A percentile compares a stretch with the other conserved stretches of the same genome.
Conservation (phyloP, 1,140 invertebrate genomes). For the Metopolophium dirhodum region DNA sequence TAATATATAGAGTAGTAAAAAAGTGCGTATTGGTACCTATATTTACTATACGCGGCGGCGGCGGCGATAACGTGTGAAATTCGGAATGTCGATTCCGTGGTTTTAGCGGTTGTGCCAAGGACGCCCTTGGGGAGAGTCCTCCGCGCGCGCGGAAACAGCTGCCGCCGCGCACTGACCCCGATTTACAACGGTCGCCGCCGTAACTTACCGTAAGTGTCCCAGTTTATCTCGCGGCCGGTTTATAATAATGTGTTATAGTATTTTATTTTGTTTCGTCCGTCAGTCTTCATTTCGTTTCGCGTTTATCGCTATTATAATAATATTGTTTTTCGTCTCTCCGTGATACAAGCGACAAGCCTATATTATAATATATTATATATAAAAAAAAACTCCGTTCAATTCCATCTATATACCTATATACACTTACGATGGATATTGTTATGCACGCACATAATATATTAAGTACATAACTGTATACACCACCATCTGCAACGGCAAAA, state of each 20-base stretch:
- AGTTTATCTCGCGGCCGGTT: background rate
- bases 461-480: background rate
- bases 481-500: background rate
- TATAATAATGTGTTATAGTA: background rate
- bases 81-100: background rate
- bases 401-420: background rate
- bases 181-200: background rate
- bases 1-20: background rate
- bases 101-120: conserved; percentile 34
- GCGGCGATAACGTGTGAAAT: background rate
- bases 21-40: background rate
- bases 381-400: background rate
- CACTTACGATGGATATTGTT: background rate
- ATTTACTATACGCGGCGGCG: background rate
- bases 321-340: background rate
- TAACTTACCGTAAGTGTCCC: conserved; percentile 45
- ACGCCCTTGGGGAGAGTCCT: background rate
- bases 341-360: too few relatives aligned
- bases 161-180: background rate
- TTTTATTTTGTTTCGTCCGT: background rate
- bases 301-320: background rate
- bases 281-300: background rate
- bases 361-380: background rate
- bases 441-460: background rate
- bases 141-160: background rate